These are phyloP conservation scores for Platorchestia sp. DNA, from an alignment of 1,140 invertebrate genomes.

Conservation along the genomic window DNA sequence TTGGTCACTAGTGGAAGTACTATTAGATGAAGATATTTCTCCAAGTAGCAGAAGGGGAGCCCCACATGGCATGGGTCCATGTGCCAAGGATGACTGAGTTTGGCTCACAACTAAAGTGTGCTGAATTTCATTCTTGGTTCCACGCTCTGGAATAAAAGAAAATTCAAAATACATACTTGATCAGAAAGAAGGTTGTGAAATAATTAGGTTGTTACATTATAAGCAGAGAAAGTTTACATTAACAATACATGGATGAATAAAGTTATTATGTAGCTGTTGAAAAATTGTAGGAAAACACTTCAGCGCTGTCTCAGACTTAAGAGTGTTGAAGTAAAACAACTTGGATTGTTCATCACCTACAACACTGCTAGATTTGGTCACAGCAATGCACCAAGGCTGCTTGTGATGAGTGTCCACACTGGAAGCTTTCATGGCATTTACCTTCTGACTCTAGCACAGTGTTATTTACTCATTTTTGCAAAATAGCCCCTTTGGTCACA, in stretches of 20 bases:
- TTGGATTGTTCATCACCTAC: too few species aligned
- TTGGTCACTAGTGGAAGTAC: background rate
- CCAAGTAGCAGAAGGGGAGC: background rate
- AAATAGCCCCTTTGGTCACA: too few species aligned
- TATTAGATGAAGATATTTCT: background rate
- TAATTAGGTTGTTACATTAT: background rate
- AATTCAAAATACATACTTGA: background rate
- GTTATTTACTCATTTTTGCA: too few species aligned
- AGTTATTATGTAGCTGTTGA: background rate
- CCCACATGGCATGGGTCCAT: background rate
- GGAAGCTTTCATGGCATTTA: too few species aligned
- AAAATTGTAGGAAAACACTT: too few species aligned
- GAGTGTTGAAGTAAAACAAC: too few species aligned
- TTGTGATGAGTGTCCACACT: too few species aligned
- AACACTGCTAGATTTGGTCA: too few species aligned
- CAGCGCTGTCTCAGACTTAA: too few species aligned
- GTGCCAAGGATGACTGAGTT: background rate
- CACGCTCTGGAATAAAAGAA: constrained; percentile 4
- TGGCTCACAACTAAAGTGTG: constrained; percentile 20
- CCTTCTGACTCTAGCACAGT: too few species aligned
- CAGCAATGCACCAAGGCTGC: too few species aligned
- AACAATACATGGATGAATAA: background rate
- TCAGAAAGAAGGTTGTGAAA: background rate
- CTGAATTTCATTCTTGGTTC: background rate
- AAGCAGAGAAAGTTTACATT: background rate